phyloP scores from a whole-genome alignment of 2,888 invertebrate species.

The Rosalia funebris region DNA sequence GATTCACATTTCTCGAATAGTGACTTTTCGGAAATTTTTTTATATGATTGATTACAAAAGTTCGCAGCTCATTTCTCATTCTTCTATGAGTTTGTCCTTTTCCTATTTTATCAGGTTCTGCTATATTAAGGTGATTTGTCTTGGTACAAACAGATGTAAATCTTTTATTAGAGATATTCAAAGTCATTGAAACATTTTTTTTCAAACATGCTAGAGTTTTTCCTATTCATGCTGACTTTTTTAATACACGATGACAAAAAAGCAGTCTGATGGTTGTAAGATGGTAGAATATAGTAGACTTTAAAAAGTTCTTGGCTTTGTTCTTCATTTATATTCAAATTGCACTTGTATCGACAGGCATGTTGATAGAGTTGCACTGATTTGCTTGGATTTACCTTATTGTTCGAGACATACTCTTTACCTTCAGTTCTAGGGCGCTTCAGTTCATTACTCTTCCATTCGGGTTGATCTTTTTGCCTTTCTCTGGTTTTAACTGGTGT shows the following conservation, averaged over 20 bases:
- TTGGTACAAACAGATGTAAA: constrained; percentile 9
- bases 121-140: constrained; percentile 1
- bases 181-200: constrained; percentile 3
- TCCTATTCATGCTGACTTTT: constrained; percentile 5
- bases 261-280: constrained; percentile 6
- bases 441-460: not conserved
- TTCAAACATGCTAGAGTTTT: constrained; percentile 1
- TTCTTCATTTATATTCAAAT: not conserved
- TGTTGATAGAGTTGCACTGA: too few species aligned
- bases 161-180: constrained; percentile 18
- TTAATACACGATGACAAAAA: not conserved
- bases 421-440: not conserved
- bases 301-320: constrained; percentile 12
- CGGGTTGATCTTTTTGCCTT: constrained; percentile 5
- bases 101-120: constrained; percentile 21
- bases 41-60: constrained; percentile 14
- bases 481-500: constrained; percentile 1
- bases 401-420: not conserved
- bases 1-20: constrained; percentile 19
- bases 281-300: not conserved
- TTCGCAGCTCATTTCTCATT: constrained; percentile 6
- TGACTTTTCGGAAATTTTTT: constrained; percentile 20
- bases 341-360: not conserved
- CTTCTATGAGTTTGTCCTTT: constrained; percentile 21
- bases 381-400: not conserved